phyloP scores from a whole-genome alignment of 2,888 invertebrate genomes.

The Syrista parreyssii region DNA sequence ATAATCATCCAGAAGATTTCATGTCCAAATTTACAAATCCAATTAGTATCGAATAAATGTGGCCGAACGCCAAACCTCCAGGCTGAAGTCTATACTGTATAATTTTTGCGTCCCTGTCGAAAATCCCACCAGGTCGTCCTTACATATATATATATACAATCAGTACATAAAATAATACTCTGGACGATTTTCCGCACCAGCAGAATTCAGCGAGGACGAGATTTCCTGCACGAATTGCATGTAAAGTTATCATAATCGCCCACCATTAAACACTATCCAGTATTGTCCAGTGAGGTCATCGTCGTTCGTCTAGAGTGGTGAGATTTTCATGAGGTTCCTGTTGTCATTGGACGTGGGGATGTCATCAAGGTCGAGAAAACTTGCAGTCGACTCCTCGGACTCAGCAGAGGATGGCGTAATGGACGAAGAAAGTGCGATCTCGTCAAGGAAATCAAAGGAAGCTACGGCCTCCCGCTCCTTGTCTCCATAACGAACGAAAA shows the following conservation, averaged over 20 bases:
- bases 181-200: too few relatives aligned
- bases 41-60: too few relatives aligned
- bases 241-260: not conserved
- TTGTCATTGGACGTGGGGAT: conserved; percentile 33
- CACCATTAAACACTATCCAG: too few relatives aligned
- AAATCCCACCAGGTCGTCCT: too few relatives aligned
- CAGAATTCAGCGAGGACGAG: not conserved
- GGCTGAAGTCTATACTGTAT: too few relatives aligned
- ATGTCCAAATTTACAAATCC: too few relatives aligned
- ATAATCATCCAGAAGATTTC: too few relatives aligned
- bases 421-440: conserved; percentile 65
- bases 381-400: conserved; percentile 32
- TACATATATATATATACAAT: too few relatives aligned
- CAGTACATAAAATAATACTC: too few relatives aligned
- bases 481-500: conserved; percentile 82
- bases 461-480: conserved; percentile 82
- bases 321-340: conserved; percentile 51
- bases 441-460: conserved; percentile 84
- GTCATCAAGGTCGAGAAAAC: conserved; percentile 39
- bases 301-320: conserved; percentile 39
- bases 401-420: conserved; percentile 32
- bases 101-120: too few relatives aligned
- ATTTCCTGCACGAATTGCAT: not conserved
- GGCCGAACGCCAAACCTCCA: too few relatives aligned
- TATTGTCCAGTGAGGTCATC: too few relatives aligned